Base-by-base conservation (phyloP, 2,797 vertebrate genomes). In the Mus minutoides region DNA sequence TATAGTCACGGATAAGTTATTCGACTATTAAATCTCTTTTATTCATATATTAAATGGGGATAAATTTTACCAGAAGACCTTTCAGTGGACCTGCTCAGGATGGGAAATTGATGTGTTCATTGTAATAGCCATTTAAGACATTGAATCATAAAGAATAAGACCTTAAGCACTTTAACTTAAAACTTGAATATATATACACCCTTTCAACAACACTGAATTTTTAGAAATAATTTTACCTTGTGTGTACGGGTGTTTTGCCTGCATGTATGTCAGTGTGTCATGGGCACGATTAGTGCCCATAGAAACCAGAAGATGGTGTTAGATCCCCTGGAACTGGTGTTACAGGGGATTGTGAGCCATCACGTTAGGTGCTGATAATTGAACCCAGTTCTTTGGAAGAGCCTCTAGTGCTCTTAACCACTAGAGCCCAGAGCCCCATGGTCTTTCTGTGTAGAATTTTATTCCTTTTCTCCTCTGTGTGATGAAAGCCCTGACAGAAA, bases 41-140 rank as follows among this genome's bases (percentile, higher is more conserved):
- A 31, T 21, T 91, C 34, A 10, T 52, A 22, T 62, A 16, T 80
- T 79, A 94, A 94, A 92, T 84, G n/a, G 19, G 26, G 88, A 77
- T 82, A 79, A 43, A 73, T 91, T 96, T 94, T 52, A 88, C 43
- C 67, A 54, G 64, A 76, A 80, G 49, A 16, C 14, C 69, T 93
- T 31, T 62, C 71, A 52, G 90, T 56, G 60, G 46, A 71, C 49
- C 75, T 88, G 9, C 71, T 76, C 54, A 49, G 46, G 37, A 24
- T 90, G 52, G 11, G 2, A 93, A 64, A 49, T 64, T 87, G 83
- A 71, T 83, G 31, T 46, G 31, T 46, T 91, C 22, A 80, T 67
- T 34, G 1, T 26, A 73, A 78, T 24, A 86, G 34, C 46, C 60
- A 2, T 73, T 84, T 62, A 86, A 95, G 94, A 43, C 58, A 60